phyloP scores from a whole-genome alignment of 2,113 vertebrate genomes.

The Istiophorus platypterus region DNA sequence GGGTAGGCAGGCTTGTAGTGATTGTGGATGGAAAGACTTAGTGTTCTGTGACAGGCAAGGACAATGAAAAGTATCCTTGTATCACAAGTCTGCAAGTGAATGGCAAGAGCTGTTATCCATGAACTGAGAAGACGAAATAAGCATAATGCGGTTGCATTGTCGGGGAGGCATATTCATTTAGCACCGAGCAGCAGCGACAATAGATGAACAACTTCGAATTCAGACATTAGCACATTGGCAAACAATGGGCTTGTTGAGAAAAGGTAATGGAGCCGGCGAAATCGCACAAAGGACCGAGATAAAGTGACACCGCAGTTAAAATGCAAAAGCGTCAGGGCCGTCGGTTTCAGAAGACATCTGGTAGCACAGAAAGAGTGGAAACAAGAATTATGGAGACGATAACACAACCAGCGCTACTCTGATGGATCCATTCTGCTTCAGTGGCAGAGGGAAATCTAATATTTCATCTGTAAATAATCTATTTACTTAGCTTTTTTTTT shows the following conservation, averaged over 20 bases:
- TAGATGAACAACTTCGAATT: slow-evolving; percentile 72
- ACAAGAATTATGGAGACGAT: slow-evolving; percentile 21
- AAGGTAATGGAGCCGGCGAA: slow-evolving; percentile 78
- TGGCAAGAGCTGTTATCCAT: slow-evolving; percentile 71
- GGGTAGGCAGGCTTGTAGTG: not conserved
- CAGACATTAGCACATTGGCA: slow-evolving; percentile 74
- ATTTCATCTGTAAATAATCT: not conserved
- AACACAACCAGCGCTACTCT: not conserved
- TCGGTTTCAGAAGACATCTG: slow-evolving; percentile 40
- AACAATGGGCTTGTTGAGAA: slow-evolving; percentile 75
- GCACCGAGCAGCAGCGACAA: slow-evolving; percentile 68
- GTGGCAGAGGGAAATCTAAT: not conserved
- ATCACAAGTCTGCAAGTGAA: slow-evolving; percentile 63
- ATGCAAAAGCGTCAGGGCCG: slow-evolving; percentile 55
- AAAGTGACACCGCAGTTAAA: slow-evolving; percentile 64
- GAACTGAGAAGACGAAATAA: slow-evolving; percentile 71
- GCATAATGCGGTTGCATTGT: slow-evolving; percentile 74
- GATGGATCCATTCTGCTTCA: slow-evolving; percentile 33
- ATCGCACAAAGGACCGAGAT: slow-evolving; percentile 67
- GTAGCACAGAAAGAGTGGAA: slow-evolving; percentile 20
- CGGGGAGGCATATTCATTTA: slow-evolving; percentile 71
- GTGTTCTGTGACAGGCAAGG: slow-evolving; percentile 56
- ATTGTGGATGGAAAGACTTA: slow-evolving; percentile 27
- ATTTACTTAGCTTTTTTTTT: no score
- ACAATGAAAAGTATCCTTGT: slow-evolving; percentile 58